Evolutionary conservation across 2,113 vertebrate species (phyloP).

Genomic region (Genyomyrus donnyi): DNA sequence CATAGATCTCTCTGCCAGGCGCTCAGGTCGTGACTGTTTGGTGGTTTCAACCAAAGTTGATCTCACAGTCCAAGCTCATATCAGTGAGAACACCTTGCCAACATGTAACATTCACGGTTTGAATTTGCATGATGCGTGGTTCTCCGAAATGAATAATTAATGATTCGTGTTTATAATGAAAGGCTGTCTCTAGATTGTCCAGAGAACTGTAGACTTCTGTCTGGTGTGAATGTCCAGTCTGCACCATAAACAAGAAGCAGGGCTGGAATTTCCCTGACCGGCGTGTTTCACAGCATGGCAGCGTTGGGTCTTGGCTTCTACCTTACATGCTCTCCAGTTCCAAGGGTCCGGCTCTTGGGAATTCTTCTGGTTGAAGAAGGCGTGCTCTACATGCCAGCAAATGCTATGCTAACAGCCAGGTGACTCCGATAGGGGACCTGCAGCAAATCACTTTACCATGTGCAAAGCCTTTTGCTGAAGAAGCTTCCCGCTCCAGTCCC

Average conservation of each 20-base stretch:
- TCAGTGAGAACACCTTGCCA: constrained; percentile 29
- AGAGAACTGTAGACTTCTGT: background rate
- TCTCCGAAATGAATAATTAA: background rate
- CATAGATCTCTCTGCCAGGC: constrained; percentile 71
- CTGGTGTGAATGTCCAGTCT: background rate
- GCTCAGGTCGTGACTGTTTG: constrained; percentile 66
- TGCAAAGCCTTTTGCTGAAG: constrained; percentile 15
- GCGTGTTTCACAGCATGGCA: background rate
- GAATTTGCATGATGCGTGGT: background rate
- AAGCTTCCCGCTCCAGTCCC: background rate
- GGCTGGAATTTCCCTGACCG: background rate
- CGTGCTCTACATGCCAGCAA: too few species aligned
- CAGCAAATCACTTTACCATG: constrained; percentile 31
- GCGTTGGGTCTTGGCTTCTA: too few species aligned
- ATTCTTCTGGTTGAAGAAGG: background rate
- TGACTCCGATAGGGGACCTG: constrained; percentile 28
- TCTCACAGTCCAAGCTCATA: constrained; percentile 26
- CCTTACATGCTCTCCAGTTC: background rate
- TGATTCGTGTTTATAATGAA: background rate
- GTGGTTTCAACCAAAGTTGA: constrained; percentile 38
- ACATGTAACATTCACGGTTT: constrained; percentile 19
- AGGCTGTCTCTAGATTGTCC: background rate
- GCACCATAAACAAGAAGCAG: background rate
- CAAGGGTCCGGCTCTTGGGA: background rate
- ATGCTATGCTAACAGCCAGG: background rate